Conservation (phyloP, 2,888 invertebrate genomes). For the Rhamnusium bicolor region DNA sequence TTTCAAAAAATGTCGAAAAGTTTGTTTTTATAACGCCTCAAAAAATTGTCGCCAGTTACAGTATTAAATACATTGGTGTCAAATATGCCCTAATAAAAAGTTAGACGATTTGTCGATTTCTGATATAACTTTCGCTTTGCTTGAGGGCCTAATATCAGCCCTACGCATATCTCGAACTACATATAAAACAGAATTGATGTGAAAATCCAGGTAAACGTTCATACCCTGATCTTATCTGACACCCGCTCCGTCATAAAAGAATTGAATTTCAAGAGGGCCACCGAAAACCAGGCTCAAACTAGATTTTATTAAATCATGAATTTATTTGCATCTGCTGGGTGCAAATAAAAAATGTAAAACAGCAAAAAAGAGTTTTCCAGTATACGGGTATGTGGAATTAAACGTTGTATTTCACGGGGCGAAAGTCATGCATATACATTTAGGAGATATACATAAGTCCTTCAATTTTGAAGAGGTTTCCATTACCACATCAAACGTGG, state of each 20-base stretch:
- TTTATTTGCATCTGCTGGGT: slow-evolving; percentile 1
- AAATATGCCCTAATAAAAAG: too few relatives aligned
- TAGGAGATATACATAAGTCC: background rate
- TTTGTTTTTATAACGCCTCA: too few relatives aligned
- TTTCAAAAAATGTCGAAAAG: too few relatives aligned
- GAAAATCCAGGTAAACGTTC: slow-evolving; percentile 13
- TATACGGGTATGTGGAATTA: background rate
- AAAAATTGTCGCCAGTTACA: too few relatives aligned
- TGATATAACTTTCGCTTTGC: background rate
- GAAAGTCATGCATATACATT: background rate
- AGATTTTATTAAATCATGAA: slow-evolving; percentile 16
- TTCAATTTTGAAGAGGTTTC: background rate
- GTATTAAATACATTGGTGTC: too few relatives aligned
- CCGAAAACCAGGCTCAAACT: background rate
- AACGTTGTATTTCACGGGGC: background rate
- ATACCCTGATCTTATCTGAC: background rate
- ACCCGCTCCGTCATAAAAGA: background rate
- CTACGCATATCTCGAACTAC: background rate
- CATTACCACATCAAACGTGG: background rate
- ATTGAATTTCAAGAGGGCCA: slow-evolving; percentile 9
- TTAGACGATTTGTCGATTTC: background rate
- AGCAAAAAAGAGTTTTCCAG: background rate
- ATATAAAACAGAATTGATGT: background rate
- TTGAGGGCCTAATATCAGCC: background rate
- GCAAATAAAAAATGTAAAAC: slow-evolving; percentile 3